phyloP scores from a whole-genome alignment of 1,140 invertebrate species.

The Bombyx mori region ASM3026992v2 NC_085110.1:3854501-3855000 shows the following conservation, averaged over 20 bases:
- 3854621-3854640: conserved; percentile 24
- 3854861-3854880: conserved; percentile 15
- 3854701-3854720: conserved; percentile 48
- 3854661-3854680: conserved; percentile 30
- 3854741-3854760: conserved; percentile 68
- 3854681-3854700: conserved; percentile 32
- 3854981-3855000: conserved; percentile 1
- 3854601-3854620: neutral
- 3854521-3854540: conserved; percentile 56
- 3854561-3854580: conserved; percentile 24
- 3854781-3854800: conserved; percentile 26
- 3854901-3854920: no score
- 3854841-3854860: conserved; percentile 30
- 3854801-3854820: conserved; percentile 48
- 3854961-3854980: neutral
- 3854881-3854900: conserved; percentile 6
- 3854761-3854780: conserved; percentile 24
- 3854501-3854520: conserved; percentile 38
- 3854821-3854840: no score
- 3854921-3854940: no score
- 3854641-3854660: conserved; percentile 17
- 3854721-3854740: conserved; percentile 67
- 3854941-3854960: no score
- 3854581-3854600: no score
- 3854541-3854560: conserved; percentile 59